A percentile compares a stretch with the other conserved stretches of the same genome.
Conservation (phyloP, 2,888 invertebrate species). For the Asteroscopus sphinx region DNA sequence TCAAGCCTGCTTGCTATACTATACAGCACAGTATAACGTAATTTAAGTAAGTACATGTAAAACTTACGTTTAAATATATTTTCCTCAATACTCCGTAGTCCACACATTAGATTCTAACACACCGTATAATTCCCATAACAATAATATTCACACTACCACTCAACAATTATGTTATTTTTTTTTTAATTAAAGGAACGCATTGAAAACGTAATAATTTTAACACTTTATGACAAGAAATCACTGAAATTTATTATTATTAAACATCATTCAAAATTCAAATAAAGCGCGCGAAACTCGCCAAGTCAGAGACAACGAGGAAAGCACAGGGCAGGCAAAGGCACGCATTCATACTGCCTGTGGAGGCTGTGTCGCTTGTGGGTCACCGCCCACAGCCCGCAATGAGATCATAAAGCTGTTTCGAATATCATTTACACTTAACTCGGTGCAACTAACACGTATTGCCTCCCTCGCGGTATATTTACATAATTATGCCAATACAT, state of each 20-base stretch:
- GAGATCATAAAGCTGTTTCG: slow-evolving; percentile 84
- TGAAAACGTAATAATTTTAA: no score
- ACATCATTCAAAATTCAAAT: slow-evolving; percentile 32
- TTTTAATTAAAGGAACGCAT: no score
- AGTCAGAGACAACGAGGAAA: slow-evolving; percentile 55
- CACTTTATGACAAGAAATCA: no score
- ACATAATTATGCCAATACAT: slow-evolving; percentile 52
- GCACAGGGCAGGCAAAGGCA: slow-evolving; percentile 67
- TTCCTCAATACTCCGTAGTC: slow-evolving; percentile 57
- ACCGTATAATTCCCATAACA: slow-evolving; percentile 36
- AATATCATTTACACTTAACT: slow-evolving; percentile 81
- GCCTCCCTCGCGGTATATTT: slow-evolving; percentile 65
- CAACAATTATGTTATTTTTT: no score
- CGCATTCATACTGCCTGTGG: slow-evolving; percentile 72
- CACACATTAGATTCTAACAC: slow-evolving; percentile 68
- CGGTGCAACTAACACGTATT: slow-evolving; percentile 65
- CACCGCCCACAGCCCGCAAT: slow-evolving; percentile 83
- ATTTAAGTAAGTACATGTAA: not conserved
- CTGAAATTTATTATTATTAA: no score
- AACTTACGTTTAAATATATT: slow-evolving; percentile 70
- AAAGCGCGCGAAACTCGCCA: slow-evolving; percentile 51
- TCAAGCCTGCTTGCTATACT: no score
- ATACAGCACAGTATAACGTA: no score
- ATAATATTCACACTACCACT: slow-evolving; percentile 35
- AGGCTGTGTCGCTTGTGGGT: slow-evolving; percentile 75